Conservation (phyloP, 2,113 vertebrate genomes). For the Pluvianellus socialis region DNA sequence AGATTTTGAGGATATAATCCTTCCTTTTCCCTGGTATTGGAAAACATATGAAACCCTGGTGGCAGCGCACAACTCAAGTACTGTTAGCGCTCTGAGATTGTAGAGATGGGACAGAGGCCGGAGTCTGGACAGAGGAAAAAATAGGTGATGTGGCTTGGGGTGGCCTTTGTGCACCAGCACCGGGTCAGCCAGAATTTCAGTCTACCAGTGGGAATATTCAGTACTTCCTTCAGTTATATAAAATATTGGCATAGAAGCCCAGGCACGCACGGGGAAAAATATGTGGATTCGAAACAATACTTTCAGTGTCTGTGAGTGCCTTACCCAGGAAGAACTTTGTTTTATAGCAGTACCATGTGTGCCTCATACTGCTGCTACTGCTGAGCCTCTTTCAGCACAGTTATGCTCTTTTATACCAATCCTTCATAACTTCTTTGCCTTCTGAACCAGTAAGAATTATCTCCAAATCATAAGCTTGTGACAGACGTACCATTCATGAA, state of each 20-base stretch:
- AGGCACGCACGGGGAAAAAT: conserved; percentile 58
- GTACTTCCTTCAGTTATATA: conserved; percentile 53
- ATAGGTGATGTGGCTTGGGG: conserved; percentile 29
- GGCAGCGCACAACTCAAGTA: neutral
- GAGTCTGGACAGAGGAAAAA: neutral
- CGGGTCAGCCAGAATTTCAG: conserved; percentile 32
- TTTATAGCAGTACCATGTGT: conserved; percentile 69
- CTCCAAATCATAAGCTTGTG: conserved; percentile 7
- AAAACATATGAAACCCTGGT: neutral
- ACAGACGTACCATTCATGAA: conserved; percentile 28
- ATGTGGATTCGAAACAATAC: conserved; percentile 59
- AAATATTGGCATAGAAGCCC: conserved; percentile 43
- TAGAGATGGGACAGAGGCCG: neutral
- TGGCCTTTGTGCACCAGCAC: conserved; percentile 21
- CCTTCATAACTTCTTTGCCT: conserved; percentile 11
- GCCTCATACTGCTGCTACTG: conserved; percentile 32
- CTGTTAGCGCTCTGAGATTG: neutral
- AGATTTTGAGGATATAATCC: neutral
- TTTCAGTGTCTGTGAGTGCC: conserved; percentile 54
- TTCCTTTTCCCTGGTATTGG: neutral
- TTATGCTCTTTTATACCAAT: conserved; percentile 23
- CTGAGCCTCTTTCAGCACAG: conserved; percentile 38
- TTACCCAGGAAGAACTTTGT: conserved; percentile 62
- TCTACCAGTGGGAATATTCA: conserved; percentile 28
- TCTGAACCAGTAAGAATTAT: conserved; percentile 1